Evolutionary conservation across 2,888 invertebrate genomes (phyloP), one percentile per base, ranked within the genome.

Genomic region (Hermodice carunculata): DNA sequence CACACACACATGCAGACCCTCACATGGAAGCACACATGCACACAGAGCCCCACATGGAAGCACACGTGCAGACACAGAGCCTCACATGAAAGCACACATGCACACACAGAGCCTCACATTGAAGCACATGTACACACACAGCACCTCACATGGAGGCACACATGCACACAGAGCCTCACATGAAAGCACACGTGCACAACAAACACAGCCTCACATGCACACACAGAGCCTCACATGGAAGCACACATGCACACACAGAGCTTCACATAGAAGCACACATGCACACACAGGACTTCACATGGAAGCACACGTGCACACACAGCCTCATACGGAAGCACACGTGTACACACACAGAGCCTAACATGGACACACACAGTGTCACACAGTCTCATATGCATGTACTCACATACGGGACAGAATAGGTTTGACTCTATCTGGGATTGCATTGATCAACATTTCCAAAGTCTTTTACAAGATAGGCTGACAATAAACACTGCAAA

Each of bases 51-150:
- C 5, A 4, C 26, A 48, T 29, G 29, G 3, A 48, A 19, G 29
- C 48, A 5, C 5, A 48, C 48, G 29, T 29, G 29, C 5, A 48
- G n/a, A 11, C n/a, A 44, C 22, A 44, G 28, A 48, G 28, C 8
- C 5, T 17, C 48, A 48, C 24, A 48, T n/a, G 29, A 26, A 48
- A 6, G 6, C 26, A 26, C 48, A 48, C 11, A 48, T n/a, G 29
- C n/a, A n/a, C n/a, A 48, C 48, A 48, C n/a, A 48, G n/a, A n/a
- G n/a, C 44, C 6, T 44, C 44, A 44, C 6, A 44, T 44, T 19
- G 19, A 44, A 8, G 22, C 44, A 44, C 44, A 44, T n/a, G 22
- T 44, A 44, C 44, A 44, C 44, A 44, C 22, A 44, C 44, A 44
- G n/a, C n/a, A n/a, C n/a, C n/a, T n/a, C n/a, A n/a, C n/a, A n/a